Conservation (phyloP, 2,113 vertebrate species). For the Proteles cristata region DNA sequence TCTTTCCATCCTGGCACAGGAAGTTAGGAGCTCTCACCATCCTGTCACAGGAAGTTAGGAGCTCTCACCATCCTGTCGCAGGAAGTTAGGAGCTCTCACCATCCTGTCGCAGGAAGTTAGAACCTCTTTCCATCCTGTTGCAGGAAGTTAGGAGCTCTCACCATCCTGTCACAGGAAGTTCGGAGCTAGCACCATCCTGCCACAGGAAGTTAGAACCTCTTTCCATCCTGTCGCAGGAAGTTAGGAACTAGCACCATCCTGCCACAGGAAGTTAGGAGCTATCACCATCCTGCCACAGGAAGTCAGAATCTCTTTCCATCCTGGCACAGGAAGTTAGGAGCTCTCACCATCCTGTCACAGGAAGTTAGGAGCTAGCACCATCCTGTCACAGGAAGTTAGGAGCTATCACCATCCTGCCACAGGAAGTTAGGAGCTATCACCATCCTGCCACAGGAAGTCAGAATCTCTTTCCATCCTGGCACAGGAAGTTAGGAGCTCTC, state of each 20-base stretch:
- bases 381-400: not conserved
- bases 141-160: not conserved
- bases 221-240: not conserved
- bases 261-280: too few relatives aligned
- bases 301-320: too few relatives aligned
- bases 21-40: not conserved
- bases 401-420: accelerated
- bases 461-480: not conserved
- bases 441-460: not conserved
- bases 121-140: accelerated
- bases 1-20: not conserved
- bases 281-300: too few relatives aligned
- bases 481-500: too few relatives aligned
- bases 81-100: not conserved
- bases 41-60: not conserved
- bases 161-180: too few relatives aligned
- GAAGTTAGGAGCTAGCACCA: accelerated
- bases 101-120: not conserved
- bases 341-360: too few relatives aligned
- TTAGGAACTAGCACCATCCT: too few relatives aligned
- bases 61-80: too few relatives aligned
- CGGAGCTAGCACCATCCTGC: accelerated
- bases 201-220: not conserved
- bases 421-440: not conserved
- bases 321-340: too few relatives aligned